These are phyloP conservation scores for Seriola quinqueradiata DNA, from an alignment of 2,113 vertebrate genomes.

Conservation along the genomic window DNA sequence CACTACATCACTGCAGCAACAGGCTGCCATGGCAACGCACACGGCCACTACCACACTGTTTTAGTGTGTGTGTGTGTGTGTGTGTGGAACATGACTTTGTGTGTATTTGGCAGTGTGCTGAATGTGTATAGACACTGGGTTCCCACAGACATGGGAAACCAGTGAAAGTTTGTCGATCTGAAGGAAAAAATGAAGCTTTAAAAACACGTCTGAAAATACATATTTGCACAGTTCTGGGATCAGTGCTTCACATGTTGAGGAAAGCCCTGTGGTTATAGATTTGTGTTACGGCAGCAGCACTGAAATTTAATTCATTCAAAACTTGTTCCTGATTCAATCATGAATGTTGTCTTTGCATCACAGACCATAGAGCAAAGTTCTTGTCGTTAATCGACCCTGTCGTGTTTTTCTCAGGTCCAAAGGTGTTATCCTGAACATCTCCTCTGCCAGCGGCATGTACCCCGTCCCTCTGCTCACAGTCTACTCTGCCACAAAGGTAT, in stretches of 20 bases:
- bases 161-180: conserved; percentile 46
- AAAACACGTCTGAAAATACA: neutral
- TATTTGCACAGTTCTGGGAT: neutral
- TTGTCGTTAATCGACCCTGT: conserved; percentile 3
- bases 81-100: conserved; percentile 13
- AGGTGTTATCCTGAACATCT: conserved; percentile 93
- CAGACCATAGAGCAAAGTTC: neutral
- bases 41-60: conserved; percentile 65
- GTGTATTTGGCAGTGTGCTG: conserved; percentile 38
- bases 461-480: conserved; percentile 90
- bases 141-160: conserved; percentile 39
- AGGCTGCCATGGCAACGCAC: conserved; percentile 86
- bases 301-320: neutral
- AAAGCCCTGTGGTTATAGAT: conserved; percentile 1
- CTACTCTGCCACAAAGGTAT: conserved; percentile 94
- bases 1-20: conserved; percentile 83
- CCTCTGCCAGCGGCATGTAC: conserved; percentile 88
- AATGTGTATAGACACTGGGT: conserved; percentile 36
- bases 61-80: conserved; percentile 44
- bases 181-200: neutral
- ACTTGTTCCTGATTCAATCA: neutral
- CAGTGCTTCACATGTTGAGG: conserved; percentile 9
- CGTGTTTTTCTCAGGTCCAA: conserved; percentile 80
- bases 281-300: neutral
- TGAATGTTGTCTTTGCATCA: neutral